Percentiles rank a stretch among this genome's conserved stretches.
phyloP scores from a whole-genome alignment of 2,888 invertebrate genomes.

The Hirtodrosophila duncani region DNA sequence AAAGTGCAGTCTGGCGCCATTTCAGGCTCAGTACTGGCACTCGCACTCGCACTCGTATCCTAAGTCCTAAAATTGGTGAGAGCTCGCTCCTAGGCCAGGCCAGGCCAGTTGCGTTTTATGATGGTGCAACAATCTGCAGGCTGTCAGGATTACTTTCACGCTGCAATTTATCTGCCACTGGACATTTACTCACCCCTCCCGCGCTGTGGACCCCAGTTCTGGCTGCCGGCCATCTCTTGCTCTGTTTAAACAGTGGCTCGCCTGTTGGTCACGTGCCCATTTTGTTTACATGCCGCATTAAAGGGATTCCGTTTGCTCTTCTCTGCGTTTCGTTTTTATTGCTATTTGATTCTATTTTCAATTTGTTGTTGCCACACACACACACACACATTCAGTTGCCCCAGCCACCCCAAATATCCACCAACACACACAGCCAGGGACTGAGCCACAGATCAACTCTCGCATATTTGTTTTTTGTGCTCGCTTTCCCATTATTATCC shows the following conservation, averaged over 20 bases:
- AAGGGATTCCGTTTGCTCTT: conserved; percentile 60
- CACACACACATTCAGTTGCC: conserved; percentile 1
- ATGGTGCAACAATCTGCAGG: conserved; percentile 40
- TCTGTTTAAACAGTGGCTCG: conserved; percentile 4
- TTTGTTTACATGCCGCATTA: conserved; percentile 76
- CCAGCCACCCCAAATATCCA: too few relatives aligned
- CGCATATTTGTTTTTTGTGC: conserved; percentile 46
- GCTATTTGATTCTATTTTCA: conserved; percentile 66
- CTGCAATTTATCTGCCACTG: conserved; percentile 56
- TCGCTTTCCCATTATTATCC: conserved; percentile 54
- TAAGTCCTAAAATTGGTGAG: too few relatives aligned
- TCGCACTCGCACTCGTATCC: too few relatives aligned
- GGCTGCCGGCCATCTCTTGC: not conserved
- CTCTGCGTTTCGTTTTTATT: conserved; percentile 41
- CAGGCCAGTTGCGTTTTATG: conserved; percentile 32
- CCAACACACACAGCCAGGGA: too few relatives aligned
- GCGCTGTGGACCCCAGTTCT: not conserved
- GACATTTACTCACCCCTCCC: conserved; percentile 29
- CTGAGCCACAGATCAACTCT: conserved; percentile 39
- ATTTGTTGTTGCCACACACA: conserved; percentile 30
- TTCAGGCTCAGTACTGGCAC: not conserved
- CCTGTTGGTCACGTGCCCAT: conserved; percentile 71
- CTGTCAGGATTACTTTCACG: conserved; percentile 45
- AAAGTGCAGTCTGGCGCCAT: conserved; percentile 25
- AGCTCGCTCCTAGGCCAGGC: too few relatives aligned